phyloP scores from a whole-genome alignment of 2,113 vertebrate species.

The Hippopotamus amphibius region DNA sequence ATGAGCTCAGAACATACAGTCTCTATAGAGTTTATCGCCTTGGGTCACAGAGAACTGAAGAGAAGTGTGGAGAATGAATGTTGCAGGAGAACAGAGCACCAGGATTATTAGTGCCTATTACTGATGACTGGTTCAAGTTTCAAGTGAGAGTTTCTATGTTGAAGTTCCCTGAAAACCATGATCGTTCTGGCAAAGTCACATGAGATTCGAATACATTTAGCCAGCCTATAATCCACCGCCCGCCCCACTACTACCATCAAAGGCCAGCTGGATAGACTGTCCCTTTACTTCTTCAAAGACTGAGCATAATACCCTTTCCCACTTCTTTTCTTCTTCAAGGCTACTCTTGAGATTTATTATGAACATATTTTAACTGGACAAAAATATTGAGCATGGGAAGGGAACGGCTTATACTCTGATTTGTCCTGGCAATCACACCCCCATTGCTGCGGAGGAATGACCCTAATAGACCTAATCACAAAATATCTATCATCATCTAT shows the following conservation, averaged over 20 bases:
- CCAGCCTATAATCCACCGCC: background rate
- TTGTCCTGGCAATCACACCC: background rate
- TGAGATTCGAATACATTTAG: background rate
- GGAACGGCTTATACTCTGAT: background rate
- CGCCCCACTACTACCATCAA: background rate
- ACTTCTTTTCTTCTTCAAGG: background rate
- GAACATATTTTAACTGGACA: background rate
- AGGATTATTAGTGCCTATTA: background rate
- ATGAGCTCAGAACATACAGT: background rate
- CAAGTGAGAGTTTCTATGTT: background rate
- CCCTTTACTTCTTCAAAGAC: background rate
- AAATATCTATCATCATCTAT: conserved; percentile 4
- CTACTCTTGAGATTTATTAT: conserved; percentile 18
- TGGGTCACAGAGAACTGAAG: background rate
- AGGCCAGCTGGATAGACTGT: background rate
- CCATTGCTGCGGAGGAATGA: background rate
- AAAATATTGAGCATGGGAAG: background rate
- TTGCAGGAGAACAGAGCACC: background rate
- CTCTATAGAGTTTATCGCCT: background rate
- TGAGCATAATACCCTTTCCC: background rate
- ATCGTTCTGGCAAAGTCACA: background rate
- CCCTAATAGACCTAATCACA: background rate
- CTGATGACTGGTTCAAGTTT: background rate
- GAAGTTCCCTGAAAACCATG: background rate
- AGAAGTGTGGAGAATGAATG: background rate